Evolutionary conservation across 2,797 vertebrate genomes (phyloP).

Genomic region (Microctenopoma stevenorrisi): DNA sequence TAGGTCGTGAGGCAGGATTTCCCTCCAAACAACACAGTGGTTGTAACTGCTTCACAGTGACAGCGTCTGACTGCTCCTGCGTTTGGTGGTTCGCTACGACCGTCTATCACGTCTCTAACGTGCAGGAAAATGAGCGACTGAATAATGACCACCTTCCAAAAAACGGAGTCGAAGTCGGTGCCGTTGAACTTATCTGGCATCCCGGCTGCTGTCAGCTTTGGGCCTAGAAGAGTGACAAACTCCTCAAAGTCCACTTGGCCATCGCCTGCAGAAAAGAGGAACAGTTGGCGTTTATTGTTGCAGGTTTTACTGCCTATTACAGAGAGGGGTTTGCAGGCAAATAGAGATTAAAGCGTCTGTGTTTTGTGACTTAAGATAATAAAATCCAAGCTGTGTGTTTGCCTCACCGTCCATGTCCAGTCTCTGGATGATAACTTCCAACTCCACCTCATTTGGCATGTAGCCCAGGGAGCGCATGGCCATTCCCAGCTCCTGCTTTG

Average conservation of each 20-base stretch:
- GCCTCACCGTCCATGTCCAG: constrained; percentile 96
- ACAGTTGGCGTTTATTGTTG: constrained; percentile 10
- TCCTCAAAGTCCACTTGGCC: constrained; percentile 99
- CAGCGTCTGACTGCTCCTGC: constrained; percentile 16
- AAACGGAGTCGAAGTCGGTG: constrained; percentile 96
- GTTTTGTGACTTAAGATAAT: background rate
- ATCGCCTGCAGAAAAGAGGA: constrained; percentile 83
- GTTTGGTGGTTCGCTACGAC: constrained; percentile 20
- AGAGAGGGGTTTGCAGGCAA: background rate
- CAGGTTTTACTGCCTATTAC: background rate
- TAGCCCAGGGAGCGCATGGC: constrained; percentile 97
- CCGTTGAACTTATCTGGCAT: constrained; percentile 95
- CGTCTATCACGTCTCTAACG: constrained; percentile 52
- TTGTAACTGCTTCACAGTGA: constrained; percentile 6
- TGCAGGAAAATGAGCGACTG: constrained; percentile 38
- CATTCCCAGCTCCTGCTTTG: constrained; percentile 96
- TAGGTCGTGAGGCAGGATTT: background rate
- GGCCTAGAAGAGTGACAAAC: constrained; percentile 96
- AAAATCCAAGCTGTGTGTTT: constrained; percentile 26
- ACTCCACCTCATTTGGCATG: constrained; percentile 98
- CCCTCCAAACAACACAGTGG: constrained; percentile 25
- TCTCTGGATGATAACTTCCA: constrained; percentile 96
- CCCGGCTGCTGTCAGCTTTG: constrained; percentile 94
- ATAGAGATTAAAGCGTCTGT: constrained; percentile 11
- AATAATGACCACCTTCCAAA: constrained; percentile 91